Evolutionary conservation across 1,140 invertebrate species (phyloP).

Genomic region (Asbolus verrucosus): DNA sequence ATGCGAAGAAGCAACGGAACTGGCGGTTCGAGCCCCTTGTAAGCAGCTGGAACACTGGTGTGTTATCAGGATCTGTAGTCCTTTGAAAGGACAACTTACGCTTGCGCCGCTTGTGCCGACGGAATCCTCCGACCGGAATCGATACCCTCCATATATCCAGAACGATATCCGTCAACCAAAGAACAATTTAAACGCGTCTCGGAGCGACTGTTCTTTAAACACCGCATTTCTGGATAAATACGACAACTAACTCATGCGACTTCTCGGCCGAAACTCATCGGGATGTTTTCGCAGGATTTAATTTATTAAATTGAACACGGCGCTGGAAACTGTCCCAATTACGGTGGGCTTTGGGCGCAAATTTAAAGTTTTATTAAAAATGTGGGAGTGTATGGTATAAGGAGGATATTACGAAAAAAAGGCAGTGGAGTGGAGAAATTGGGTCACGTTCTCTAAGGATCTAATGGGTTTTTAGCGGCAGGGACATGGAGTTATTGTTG

Average conservation of each 20-base stretch:
- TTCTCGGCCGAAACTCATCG: too few species aligned
- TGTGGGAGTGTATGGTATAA: conserved; percentile 13
- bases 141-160: conserved; percentile 50
- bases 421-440: conserved; percentile 17
- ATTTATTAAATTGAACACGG: conserved; percentile 11
- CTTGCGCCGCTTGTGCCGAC: conserved; percentile 47
- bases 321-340: conserved; percentile 3
- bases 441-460: conserved; percentile 25
- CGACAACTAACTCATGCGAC: too few species aligned
- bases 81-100: conserved; percentile 47
- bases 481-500: conserved; percentile 25
- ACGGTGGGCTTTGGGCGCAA: conserved; percentile 4
- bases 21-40: conserved; percentile 19
- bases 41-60: conserved; percentile 50
- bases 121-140: conserved; percentile 52
- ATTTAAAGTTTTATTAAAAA: conserved; percentile 36
- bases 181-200: conserved; percentile 31
- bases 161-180: conserved; percentile 46
- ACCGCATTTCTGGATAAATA: not conserved
- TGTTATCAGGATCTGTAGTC: conserved; percentile 43
- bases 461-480: conserved; percentile 32
- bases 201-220: not conserved
- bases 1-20: conserved; percentile 15
- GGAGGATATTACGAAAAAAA: conserved; percentile 1
- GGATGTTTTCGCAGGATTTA: too few species aligned